Percentiles rank a stretch among this genome's conserved stretches.
Conservation (phyloP, 2,113 vertebrate species). For the Lagopus leucura region DNA sequence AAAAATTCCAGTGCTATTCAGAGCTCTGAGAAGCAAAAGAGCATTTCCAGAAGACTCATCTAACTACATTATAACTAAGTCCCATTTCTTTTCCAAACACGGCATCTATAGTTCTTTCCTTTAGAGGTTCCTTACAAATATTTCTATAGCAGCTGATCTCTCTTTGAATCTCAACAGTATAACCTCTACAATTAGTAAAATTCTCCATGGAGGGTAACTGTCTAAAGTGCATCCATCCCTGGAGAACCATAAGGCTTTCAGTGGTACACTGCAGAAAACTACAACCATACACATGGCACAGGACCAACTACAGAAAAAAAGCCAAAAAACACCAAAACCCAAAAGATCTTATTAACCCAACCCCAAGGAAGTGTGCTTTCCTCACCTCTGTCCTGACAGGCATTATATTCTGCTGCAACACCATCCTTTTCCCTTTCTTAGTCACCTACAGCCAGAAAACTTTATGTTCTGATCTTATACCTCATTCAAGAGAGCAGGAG, state of each 20-base stretch:
- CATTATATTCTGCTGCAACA: background rate
- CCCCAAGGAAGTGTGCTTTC: accelerated
- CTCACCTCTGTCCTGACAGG: accelerated
- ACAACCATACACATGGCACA: background rate
- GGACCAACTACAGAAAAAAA: background rate
- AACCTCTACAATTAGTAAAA: background rate
- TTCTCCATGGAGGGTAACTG: background rate
- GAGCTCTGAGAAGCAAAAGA: background rate
- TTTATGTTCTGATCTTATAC: background rate
- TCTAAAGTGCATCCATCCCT: accelerated
- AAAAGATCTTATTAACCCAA: background rate
- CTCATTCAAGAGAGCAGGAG: background rate
- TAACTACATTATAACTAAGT: background rate
- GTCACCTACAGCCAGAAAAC: background rate
- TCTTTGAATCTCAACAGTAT: background rate
- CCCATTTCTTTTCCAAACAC: background rate
- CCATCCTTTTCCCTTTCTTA: background rate
- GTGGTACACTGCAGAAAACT: background rate
- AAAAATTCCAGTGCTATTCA: background rate
- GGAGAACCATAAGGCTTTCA: background rate
- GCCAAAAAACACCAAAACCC: background rate
- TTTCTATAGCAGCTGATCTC: background rate
- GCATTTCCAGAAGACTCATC: background rate
- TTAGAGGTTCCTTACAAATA: background rate
- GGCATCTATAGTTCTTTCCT: background rate